phyloP scores from a whole-genome alignment of 1,140 invertebrate genomes.

The Drosophila trapezifrons region DNA sequence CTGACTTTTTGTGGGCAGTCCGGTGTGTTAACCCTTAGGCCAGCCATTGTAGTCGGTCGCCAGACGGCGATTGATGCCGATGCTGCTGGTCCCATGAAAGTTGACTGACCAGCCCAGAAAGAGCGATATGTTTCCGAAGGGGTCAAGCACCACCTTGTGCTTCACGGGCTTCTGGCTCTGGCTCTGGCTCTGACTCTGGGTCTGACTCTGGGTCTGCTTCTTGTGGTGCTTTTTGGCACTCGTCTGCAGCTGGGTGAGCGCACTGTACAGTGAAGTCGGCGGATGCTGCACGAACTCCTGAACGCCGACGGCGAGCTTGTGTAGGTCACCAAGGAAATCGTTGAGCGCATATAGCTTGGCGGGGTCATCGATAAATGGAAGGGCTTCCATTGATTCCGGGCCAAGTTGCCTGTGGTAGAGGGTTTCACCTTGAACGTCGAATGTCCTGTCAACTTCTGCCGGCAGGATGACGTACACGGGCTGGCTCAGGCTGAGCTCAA shows the following conservation, averaged over 20 bases:
- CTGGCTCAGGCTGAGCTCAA: not conserved
- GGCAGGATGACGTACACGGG: conserved; percentile 23
- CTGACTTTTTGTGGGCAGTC: not conserved
- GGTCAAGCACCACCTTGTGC: conserved; percentile 46
- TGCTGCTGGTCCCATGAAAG: conserved; percentile 47
- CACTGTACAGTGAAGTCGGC: conserved; percentile 19
- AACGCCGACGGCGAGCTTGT: conserved; percentile 25
- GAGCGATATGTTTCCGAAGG: conserved; percentile 56
- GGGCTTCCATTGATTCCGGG: conserved; percentile 9
- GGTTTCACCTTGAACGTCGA: not conserved
- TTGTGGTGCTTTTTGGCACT: conserved; percentile 50
- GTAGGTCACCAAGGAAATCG: conserved; percentile 30
- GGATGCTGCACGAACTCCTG: conserved; percentile 38
- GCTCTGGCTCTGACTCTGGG: not conserved
- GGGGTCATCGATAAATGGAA: conserved; percentile 11
- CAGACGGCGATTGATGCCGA: conserved; percentile 7
- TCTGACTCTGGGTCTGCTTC: conserved; percentile 12
- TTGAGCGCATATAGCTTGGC: conserved; percentile 1
- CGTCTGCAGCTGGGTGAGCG: not conserved
- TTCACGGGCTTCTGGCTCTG: conserved; percentile 7
- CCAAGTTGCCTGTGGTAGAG: not conserved
- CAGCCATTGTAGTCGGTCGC: not conserved
- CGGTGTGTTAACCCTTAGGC: conserved; percentile 43
- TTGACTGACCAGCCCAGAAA: conserved; percentile 56
- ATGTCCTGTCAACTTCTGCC: not conserved